Percentiles rank a stretch among this genome's conserved stretches.
These are phyloP conservation scores for Allophyes oxyacanthae DNA, from an alignment of 2,888 invertebrate species.

Conservation along the genomic window DNA sequence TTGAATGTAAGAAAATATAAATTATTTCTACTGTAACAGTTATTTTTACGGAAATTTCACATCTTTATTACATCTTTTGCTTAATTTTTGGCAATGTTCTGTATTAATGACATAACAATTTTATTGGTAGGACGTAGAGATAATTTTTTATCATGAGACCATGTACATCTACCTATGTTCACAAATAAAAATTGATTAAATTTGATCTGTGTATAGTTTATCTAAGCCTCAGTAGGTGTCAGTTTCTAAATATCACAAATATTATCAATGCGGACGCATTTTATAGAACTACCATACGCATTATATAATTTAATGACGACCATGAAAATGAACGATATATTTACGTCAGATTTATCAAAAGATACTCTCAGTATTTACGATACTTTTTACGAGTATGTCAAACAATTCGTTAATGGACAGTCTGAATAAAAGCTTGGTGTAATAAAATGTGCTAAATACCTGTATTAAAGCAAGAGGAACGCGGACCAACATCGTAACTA, in stretches of 20 bases:
- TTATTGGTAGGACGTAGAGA: too few species aligned
- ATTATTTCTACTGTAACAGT: too few species aligned
- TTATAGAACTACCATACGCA: background rate
- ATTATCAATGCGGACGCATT: conserved; percentile 25
- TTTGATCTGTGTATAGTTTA: too few species aligned
- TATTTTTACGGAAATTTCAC: too few species aligned
- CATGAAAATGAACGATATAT: conserved; percentile 3
- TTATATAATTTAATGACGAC: conserved; percentile 16
- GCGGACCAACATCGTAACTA: conserved; percentile 22
- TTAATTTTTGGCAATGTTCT: too few species aligned
- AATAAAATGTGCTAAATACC: conserved; percentile 29
- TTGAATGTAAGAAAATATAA: background rate
- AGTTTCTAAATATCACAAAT: too few species aligned
- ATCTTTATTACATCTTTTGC: too few species aligned
- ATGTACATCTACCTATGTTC: too few species aligned
- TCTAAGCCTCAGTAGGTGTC: too few species aligned
- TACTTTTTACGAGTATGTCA: conserved; percentile 6
- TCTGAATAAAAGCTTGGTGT: conserved; percentile 22
- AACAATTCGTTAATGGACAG: conserved; percentile 10
- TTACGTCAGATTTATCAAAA: conserved; percentile 10
- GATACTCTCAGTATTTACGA: background rate
- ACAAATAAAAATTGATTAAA: too few species aligned
- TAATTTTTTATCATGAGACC: too few species aligned
- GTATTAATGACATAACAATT: too few species aligned
- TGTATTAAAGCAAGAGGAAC: conserved; percentile 14